phyloP scores from a whole-genome alignment of 1,140 invertebrate genomes.

The Dinoponera quadriceps region DNA sequence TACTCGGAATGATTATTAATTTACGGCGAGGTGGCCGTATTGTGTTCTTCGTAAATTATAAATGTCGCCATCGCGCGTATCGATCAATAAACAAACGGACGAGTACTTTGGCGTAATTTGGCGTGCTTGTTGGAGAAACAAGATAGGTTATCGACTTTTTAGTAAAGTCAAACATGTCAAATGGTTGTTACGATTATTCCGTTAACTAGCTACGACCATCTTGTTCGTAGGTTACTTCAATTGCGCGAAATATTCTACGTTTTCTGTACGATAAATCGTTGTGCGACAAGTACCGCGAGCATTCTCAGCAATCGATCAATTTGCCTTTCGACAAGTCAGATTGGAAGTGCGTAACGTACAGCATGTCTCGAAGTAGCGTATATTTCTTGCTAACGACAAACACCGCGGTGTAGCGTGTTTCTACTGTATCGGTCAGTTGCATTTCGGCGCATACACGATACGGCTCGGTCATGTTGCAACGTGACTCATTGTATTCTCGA shows the following conservation, averaged over 20 bases:
- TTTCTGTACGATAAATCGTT: too few species aligned
- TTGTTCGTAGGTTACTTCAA: neutral
- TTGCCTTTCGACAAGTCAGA: neutral
- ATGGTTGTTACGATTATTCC: neutral
- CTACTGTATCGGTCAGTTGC: neutral
- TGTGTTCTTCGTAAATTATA: slow-evolving; percentile 51
- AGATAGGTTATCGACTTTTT: slow-evolving; percentile 41
- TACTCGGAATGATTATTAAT: slow-evolving; percentile 46
- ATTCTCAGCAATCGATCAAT: neutral
- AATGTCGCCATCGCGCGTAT: slow-evolving; percentile 20
- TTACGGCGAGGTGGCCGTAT: slow-evolving; percentile 16
- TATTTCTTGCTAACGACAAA: slow-evolving; percentile 10
- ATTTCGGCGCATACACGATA: neutral
- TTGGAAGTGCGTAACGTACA: neutral
- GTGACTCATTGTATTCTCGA: slow-evolving; percentile 20
- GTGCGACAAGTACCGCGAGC: neutral
- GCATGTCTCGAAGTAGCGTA: neutral
- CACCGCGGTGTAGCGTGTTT: neutral
- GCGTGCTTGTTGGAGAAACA: slow-evolving; percentile 15
- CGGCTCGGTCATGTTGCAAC: slow-evolving; percentile 15
- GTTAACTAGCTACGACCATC: neutral
- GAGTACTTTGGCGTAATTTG: slow-evolving; percentile 25
- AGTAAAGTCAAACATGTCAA: slow-evolving; percentile 8
- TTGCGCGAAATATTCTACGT: too few species aligned
- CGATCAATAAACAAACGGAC: slow-evolving; percentile 23